Percentiles rank a stretch among this genome's conserved stretches.
Conservation (phyloP, 2,113 vertebrate genomes). For the Rhagologus leucostigma region DNA sequence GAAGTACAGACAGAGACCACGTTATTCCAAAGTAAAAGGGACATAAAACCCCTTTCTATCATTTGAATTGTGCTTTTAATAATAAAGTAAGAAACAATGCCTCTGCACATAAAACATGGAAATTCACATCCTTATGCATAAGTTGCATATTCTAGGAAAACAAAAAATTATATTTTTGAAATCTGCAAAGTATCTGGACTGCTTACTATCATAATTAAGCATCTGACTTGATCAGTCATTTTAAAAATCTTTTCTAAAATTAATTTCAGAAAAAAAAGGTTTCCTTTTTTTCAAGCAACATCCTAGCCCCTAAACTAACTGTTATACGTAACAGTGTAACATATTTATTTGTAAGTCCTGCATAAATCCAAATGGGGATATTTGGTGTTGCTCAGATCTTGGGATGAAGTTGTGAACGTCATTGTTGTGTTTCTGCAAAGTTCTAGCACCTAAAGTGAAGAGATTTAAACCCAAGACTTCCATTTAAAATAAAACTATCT, state of each 20-base stretch:
- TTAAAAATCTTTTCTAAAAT: not conserved
- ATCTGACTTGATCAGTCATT: not conserved
- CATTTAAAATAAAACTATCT: not conserved
- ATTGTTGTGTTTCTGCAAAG: not conserved
- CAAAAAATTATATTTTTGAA: not conserved
- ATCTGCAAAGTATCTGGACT: not conserved
- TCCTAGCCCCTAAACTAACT: not conserved
- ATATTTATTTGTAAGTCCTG: not conserved
- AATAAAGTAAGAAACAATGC: not conserved
- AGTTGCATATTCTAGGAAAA: not conserved
- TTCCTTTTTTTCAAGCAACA: not conserved
- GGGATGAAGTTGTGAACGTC: not conserved
- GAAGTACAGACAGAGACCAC: not conserved
- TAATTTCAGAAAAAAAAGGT: not conserved
- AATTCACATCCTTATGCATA: not conserved
- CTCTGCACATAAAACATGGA: not conserved
- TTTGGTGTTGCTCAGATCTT: not conserved
- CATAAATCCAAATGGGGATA: not conserved
- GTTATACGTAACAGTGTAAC: not conserved
- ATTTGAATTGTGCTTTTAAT: not conserved
- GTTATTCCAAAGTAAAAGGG: not conserved
- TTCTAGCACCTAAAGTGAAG: not conserved
- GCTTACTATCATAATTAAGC: not conserved
- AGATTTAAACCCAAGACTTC: not conserved
- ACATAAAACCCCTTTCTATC: not conserved